Evolutionary conservation across 2,888 invertebrate species (phyloP).

Genomic region (Heteromyza rotundicornis): DNA sequence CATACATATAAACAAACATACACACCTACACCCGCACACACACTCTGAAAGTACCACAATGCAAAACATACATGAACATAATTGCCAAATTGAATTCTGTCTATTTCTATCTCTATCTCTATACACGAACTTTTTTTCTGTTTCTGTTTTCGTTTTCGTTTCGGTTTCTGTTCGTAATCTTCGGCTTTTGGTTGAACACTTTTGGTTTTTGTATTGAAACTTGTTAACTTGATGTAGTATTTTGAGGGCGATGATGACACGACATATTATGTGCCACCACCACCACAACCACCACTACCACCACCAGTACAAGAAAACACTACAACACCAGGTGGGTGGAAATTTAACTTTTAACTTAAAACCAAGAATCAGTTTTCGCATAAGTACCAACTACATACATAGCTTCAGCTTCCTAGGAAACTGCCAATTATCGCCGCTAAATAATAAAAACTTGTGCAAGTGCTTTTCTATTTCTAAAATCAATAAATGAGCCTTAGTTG

Average conservation of each 20-base stretch:
- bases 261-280: constrained; percentile 41
- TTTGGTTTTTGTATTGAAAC: constrained; percentile 11
- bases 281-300: too few species aligned
- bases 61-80: background rate
- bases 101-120: background rate
- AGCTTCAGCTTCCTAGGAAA: background rate
- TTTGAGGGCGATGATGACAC: constrained; percentile 46
- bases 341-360: background rate
- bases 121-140: background rate
- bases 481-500: too few species aligned
- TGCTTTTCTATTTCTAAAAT: too few species aligned
- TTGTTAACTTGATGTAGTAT: constrained; percentile 33
- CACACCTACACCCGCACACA: background rate
- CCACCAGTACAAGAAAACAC: constrained; percentile 38
- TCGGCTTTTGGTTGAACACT: background rate
- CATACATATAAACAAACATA: background rate
- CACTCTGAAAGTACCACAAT: background rate
- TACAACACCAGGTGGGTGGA: constrained; percentile 40
- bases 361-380: too few species aligned
- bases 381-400: background rate
- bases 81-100: background rate
- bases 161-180: background rate
- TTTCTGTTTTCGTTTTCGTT: too few species aligned
- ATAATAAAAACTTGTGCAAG: too few species aligned
- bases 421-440: constrained; percentile 9